These are phyloP conservation scores for Pseudorhiza aurosa DNA, from an alignment of 30 jellyfish, hydroid and myxozoan species.

Conservation along the genomic window DNA sequence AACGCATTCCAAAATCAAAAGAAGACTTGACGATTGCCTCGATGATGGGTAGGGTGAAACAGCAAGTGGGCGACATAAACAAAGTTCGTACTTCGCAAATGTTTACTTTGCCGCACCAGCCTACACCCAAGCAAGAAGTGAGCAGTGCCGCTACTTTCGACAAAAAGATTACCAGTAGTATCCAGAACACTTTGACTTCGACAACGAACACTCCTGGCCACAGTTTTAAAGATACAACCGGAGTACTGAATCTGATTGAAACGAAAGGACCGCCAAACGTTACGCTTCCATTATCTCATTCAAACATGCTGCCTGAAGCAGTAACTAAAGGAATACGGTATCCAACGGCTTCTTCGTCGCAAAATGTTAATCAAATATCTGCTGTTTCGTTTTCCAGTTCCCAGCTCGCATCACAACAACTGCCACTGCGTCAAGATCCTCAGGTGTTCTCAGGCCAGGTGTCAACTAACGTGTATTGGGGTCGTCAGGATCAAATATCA, in stretches of 20 bases:
- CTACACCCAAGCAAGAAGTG: slow-evolving; percentile 1
- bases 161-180: not conserved
- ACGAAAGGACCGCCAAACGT: slow-evolving; percentile 63
- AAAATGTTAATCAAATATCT: not conserved
- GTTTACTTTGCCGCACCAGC: slow-evolving; percentile 34
- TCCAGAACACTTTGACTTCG: not conserved
- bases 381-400: slow-evolving; percentile 1
- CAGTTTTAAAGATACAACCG: not conserved
- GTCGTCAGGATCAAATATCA: slow-evolving; percentile 31
- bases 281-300: slow-evolving; percentile 61
- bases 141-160: not conserved
- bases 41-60: slow-evolving; percentile 63
- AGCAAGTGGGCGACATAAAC: slow-evolving; percentile 48
- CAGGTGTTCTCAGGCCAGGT: slow-evolving; percentile 15
- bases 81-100: slow-evolving; percentile 44
- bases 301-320: slow-evolving; percentile 63
- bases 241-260: slow-evolving; percentile 10
- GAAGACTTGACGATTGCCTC: slow-evolving; percentile 51
- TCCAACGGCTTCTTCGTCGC: not conserved
- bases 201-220: not conserved
- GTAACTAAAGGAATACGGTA: slow-evolving; percentile 21
- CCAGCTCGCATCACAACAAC: slow-evolving; percentile 11
- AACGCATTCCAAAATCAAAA: slow-evolving; percentile 38
- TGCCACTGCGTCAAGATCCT: slow-evolving; percentile 29
- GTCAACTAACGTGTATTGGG: slow-evolving; percentile 64